Conservation (phyloP, 2,797 vertebrate genomes). For the Betta splendens region DNA sequence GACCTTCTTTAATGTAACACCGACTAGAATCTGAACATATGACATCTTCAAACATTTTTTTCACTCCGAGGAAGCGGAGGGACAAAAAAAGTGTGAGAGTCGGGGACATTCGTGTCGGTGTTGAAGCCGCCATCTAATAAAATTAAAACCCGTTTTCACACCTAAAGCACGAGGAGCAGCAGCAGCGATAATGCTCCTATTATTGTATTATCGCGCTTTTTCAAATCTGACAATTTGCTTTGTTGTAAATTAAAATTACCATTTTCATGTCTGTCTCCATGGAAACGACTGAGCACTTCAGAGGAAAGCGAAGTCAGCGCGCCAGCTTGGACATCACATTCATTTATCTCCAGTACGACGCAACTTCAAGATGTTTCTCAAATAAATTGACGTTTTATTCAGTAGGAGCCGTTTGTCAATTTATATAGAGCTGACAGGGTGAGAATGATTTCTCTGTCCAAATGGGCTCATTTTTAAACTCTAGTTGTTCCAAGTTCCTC, state of each 20-base stretch:
- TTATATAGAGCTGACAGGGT: not conserved
- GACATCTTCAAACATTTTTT: not conserved
- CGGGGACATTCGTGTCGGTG: not conserved
- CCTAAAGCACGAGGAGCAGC: not conserved
- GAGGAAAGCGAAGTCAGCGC: slow-evolving; percentile 17
- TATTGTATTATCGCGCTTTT: slow-evolving; percentile 1
- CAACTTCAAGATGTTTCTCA: slow-evolving; percentile 12
- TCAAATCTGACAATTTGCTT: slow-evolving; percentile 11
- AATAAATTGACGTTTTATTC: slow-evolving; percentile 12
- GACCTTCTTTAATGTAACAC: not conserved
- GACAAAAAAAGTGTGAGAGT: not conserved
- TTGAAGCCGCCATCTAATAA: not conserved
- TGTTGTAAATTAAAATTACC: slow-evolving; percentile 33
- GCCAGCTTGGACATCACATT: slow-evolving; percentile 25
- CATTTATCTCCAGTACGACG: slow-evolving; percentile 26
- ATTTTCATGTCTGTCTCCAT: slow-evolving; percentile 39
- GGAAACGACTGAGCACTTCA: slow-evolving; percentile 45
- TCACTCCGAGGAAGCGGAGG: not conserved
- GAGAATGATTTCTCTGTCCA: not conserved
- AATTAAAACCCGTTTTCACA: not conserved
- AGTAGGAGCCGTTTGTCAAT: slow-evolving; percentile 2
- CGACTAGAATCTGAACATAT: no score
- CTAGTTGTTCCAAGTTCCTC: no score
- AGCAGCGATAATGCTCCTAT: not conserved
- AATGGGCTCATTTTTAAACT: not conserved